Evolutionary conservation across 2,888 invertebrate species (phyloP).

Genomic region (Sarcophaga carnaria): DNA sequence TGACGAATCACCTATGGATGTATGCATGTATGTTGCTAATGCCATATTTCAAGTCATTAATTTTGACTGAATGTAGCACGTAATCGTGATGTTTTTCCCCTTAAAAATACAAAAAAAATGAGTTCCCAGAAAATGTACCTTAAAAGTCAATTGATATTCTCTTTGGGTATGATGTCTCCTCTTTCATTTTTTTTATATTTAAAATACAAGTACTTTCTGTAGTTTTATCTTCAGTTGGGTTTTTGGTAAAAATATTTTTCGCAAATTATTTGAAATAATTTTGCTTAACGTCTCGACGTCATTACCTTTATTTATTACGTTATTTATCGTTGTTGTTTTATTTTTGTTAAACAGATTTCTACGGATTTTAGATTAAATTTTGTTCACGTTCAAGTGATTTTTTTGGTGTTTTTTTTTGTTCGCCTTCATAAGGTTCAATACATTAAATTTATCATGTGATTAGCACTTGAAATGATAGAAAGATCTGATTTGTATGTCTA

Average conservation of each 20-base stretch:
- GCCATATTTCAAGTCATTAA: too few relatives aligned
- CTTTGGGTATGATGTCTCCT: too few relatives aligned
- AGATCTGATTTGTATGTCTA: neutral
- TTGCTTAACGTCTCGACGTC: neutral
- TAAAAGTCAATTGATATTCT: neutral
- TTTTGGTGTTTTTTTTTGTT: neutral
- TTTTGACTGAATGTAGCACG: too few relatives aligned
- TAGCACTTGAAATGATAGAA: neutral
- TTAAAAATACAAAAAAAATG: too few relatives aligned
- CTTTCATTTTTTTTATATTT: too few relatives aligned
- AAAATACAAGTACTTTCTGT: too few relatives aligned
- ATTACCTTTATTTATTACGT: neutral
- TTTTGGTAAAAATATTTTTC: too few relatives aligned
- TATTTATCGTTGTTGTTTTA: neutral
- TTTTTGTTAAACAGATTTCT: slow-evolving; percentile 1
- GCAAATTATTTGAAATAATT: too few relatives aligned
- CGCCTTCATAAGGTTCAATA: neutral
- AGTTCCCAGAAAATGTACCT: neutral
- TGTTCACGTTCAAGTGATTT: neutral
- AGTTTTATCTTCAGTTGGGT: too few relatives aligned
- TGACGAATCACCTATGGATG: too few relatives aligned
- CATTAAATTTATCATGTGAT: slow-evolving; percentile 17
- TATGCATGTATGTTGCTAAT: too few relatives aligned
- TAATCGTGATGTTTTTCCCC: neutral
- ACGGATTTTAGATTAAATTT: slow-evolving; percentile 11